phyloP scores from a whole-genome alignment of 2,797 vertebrate species.

The Cryptoblepharus egeriae region DNA sequence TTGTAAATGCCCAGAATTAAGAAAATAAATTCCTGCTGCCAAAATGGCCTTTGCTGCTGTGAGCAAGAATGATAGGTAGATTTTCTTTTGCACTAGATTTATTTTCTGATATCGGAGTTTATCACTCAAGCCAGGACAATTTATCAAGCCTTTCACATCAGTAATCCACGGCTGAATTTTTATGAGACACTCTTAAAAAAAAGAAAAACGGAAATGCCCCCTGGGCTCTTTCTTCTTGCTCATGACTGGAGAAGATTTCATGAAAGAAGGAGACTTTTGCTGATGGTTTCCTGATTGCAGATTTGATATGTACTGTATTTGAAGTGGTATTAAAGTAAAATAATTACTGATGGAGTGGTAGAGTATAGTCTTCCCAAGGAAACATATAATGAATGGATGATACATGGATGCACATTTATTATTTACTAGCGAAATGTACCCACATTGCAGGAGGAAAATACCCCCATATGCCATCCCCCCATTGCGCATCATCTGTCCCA shows the following conservation, averaged over 20 bases:
- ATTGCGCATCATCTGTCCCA: no score
- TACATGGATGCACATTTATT: not conserved
- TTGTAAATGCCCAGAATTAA: constrained; percentile 62
- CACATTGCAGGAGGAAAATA: no score
- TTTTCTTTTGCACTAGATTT: constrained; percentile 84
- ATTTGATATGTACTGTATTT: not conserved
- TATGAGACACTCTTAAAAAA: constrained; percentile 58
- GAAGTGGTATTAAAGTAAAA: not conserved
- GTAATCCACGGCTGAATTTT: constrained; percentile 79
- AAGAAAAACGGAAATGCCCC: constrained; percentile 30
- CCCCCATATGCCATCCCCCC: no score
- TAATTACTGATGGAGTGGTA: not conserved
- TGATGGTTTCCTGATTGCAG: not conserved
- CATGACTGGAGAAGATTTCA: not conserved
- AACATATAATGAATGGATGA: no score
- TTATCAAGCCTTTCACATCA: constrained; percentile 76
- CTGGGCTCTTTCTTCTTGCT: constrained; percentile 42
- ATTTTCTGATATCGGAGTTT: constrained; percentile 86
- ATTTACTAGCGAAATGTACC: no score
- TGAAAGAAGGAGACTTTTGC: not conserved
- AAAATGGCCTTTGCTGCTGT: constrained; percentile 60
- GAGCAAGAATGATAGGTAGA: constrained; percentile 76
- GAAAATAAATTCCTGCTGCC: constrained; percentile 67
- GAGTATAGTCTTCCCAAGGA: not conserved
- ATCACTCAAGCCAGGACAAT: constrained; percentile 81